Evolutionary conservation across 37 sponge, comb jelly and placozoan species (phyloP), one percentile per base, ranked within the genome.

Genomic region (Lycopodina hypogea): DNA sequence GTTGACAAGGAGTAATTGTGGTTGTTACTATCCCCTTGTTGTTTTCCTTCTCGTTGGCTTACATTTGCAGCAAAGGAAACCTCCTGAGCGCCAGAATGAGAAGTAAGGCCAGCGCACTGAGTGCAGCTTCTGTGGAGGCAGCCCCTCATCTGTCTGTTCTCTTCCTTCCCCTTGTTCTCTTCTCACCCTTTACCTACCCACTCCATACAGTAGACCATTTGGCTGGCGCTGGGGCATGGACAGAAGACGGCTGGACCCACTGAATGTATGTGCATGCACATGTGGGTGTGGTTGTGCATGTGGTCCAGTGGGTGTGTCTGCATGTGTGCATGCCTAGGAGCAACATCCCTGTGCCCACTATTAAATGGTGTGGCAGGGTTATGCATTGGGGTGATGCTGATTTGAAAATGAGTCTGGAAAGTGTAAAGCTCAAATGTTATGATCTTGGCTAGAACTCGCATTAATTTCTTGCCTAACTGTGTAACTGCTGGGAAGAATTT

Each of bases 221-320:
- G 78, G 71, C 3, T 78, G 89, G 83, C 71, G 69, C 69, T 88
- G 89, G 83, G 72, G 89, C 19, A 78, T 83, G 78, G 80, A 83
- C 74, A 82, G 71, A 67, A 77, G 74, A 38, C 51, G 83, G 2
- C 67, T 82, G 48, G 73, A 82, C 55, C 83, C 88, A n/a, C 64
- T 50, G 0, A 82, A 82, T 71, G 88, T 78, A 23, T 3, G 55
- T 78, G 34, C 66, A n/a, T 78, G 36, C 29, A 30, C 9, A 4
- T 9, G 48, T 4, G 48, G 48, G 48, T 4, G 48, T 12, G 48
- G 48, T 45, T 4, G 48, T 12, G 48, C 48, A 45, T 45, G 48
- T n/a, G n/a, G n/a, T n/a, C n/a, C n/a, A n/a, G n/a, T n/a, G n/a
- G n/a, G n/a, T n/a, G n/a, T n/a, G n/a, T n/a, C n/a, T n/a, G n/a